Conservation (phyloP, 2,888 invertebrate species). For the Aleiodes leptofemur region DNA sequence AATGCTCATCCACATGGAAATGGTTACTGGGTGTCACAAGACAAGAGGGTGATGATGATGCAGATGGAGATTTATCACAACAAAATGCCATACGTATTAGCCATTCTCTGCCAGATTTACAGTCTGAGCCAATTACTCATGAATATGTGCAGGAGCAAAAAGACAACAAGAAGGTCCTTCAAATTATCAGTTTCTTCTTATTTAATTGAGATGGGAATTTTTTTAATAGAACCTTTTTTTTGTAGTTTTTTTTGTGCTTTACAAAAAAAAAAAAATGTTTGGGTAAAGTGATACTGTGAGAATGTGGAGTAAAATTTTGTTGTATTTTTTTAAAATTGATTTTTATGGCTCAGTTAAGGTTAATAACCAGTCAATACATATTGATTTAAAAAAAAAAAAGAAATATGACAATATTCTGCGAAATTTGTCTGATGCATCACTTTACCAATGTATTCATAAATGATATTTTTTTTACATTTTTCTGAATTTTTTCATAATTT, state of each 20-base stretch:
- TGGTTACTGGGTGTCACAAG: constrained; percentile 79
- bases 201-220: no score
- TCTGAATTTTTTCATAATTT: no score
- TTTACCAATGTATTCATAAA: no score
- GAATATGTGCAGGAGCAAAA: constrained; percentile 85
- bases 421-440: no score
- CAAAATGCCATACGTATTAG: constrained; percentile 85
- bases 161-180: constrained; percentile 81
- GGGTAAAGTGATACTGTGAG: no score
- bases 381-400: neutral
- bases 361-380: no score
- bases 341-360: no score
- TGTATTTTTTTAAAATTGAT: no score
- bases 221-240: neutral
- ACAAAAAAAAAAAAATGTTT: no score
- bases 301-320: no score
- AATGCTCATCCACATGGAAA: constrained; percentile 85
- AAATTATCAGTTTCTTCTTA: neutral
- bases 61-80: constrained; percentile 78
- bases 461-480: no score
- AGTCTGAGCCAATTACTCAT: constrained; percentile 82
- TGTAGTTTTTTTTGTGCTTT: no score
- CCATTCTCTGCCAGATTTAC: constrained; percentile 85
- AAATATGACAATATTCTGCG: neutral
- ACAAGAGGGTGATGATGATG: constrained; percentile 66